Conservation (phyloP, 2,888 invertebrate genomes). For the Neocrepidodera transversa region DNA sequence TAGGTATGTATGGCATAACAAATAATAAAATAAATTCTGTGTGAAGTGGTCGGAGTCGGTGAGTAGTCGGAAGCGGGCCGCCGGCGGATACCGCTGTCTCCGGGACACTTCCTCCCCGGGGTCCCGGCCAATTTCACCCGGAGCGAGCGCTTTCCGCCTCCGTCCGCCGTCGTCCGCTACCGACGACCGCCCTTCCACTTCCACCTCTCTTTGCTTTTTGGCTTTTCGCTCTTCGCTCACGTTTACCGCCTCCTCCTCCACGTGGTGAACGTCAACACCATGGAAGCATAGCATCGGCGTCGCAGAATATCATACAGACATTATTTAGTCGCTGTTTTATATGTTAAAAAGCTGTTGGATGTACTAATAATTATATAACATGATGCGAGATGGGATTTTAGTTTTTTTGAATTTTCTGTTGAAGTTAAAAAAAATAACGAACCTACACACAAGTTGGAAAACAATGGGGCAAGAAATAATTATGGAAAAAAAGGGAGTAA, state of each 20-base stretch:
- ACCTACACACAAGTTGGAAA: too few relatives aligned
- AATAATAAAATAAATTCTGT: constrained; percentile 54
- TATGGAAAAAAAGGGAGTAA: too few relatives aligned
- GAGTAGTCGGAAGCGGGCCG: constrained; percentile 58
- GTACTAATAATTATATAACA: too few relatives aligned
- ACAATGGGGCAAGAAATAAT: too few relatives aligned
- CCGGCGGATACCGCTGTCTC: constrained; percentile 63
- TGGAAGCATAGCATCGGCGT: not conserved
- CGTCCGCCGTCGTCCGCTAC: constrained; percentile 58
- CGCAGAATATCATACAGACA: too few relatives aligned
- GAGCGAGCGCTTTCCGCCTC: constrained; percentile 60
- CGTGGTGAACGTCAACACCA: not conserved
- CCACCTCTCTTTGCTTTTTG: too few relatives aligned
- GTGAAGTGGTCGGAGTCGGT: constrained; percentile 55
- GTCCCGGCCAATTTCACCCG: constrained; percentile 60
- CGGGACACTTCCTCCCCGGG: constrained; percentile 63
- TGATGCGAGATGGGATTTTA: too few relatives aligned
- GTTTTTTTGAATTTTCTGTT: too few relatives aligned
- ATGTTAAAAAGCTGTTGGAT: too few relatives aligned
- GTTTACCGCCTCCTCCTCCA: not conserved
- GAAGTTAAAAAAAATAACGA: too few relatives aligned
- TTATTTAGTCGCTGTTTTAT: too few relatives aligned
- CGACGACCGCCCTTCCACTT: constrained; percentile 43
- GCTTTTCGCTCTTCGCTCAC: not conserved
- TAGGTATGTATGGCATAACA: too few relatives aligned